Conservation (phyloP, 2,797 vertebrate genomes). For the Hydrocynus forskahlii region DNA sequence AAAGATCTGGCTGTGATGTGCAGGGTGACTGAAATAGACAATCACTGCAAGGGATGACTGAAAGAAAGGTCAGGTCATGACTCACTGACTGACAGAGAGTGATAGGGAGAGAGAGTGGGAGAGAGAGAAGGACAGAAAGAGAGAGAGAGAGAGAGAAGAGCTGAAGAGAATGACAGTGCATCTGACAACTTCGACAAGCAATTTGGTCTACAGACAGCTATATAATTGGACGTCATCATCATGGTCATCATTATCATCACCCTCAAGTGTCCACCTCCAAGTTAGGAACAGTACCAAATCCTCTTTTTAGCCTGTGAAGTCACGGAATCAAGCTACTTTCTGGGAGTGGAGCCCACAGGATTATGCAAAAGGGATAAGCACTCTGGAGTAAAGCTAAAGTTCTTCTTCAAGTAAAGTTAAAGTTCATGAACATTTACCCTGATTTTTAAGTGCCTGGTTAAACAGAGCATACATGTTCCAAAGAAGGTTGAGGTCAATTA, state of each 20-base stretch:
- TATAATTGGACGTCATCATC: constrained; percentile 27
- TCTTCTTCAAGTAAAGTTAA: background rate
- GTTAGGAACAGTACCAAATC: background rate
- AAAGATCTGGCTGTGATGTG: constrained; percentile 30
- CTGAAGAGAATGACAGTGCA: constrained; percentile 7
- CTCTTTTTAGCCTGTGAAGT: background rate
- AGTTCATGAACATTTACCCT: background rate
- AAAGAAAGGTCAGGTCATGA: constrained; percentile 36
- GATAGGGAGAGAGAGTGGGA: background rate
- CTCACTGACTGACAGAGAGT: constrained; percentile 36
- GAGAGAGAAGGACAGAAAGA: background rate
- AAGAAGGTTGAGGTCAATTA: background rate
- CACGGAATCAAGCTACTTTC: background rate
- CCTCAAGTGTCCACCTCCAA: constrained; percentile 7
- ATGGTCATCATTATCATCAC: constrained; percentile 7
- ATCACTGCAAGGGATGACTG: constrained; percentile 28
- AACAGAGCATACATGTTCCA: no score
- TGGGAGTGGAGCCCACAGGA: background rate
- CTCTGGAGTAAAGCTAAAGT: background rate
- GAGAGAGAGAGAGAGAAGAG: constrained; percentile 2
- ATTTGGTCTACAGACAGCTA: constrained; percentile 31
- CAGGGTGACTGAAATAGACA: constrained; percentile 25
- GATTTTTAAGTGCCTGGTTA: background rate
- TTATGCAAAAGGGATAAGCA: background rate
- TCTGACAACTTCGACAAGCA: constrained; percentile 36